Conservation (phyloP, 2,888 invertebrate species). For the Tineola bisselliella region DNA sequence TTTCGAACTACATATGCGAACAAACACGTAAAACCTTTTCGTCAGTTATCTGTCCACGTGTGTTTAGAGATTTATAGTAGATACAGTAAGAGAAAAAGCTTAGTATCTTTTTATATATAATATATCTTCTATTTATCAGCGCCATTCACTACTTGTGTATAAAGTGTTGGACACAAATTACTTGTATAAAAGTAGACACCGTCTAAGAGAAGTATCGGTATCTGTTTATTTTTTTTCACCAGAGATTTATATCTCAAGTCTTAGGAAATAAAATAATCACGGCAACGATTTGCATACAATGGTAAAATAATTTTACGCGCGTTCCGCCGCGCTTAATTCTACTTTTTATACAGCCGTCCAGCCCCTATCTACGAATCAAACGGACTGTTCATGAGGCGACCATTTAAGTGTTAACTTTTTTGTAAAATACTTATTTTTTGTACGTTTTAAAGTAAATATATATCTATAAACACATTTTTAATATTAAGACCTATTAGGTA, state of each 20-base stretch:
- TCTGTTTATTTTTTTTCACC: slow-evolving; percentile 35
- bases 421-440: slow-evolving; percentile 26
- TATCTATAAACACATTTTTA: neutral
- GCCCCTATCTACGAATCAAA: slow-evolving; percentile 66
- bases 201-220: slow-evolving; percentile 3
- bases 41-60: neutral
- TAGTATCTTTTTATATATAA: no score
- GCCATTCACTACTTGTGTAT: neutral
- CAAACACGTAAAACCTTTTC: neutral
- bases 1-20: neutral
- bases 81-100: neutral
- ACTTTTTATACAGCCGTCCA: slow-evolving; percentile 63
- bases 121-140: no score
- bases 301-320: slow-evolving; percentile 70
- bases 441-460: slow-evolving; percentile 6
- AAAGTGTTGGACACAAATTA: neutral
- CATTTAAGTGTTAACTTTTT: slow-evolving; percentile 63
- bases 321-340: slow-evolving; percentile 66
- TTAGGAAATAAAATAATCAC: slow-evolving; percentile 69
- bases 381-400: slow-evolving; percentile 43
- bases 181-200: neutral
- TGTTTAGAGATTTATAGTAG: neutral
- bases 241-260: slow-evolving; percentile 62
- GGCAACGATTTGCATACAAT: slow-evolving; percentile 66
- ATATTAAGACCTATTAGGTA: neutral